A percentile compares a stretch with the other conserved stretches of the same genome.
Evolutionary conservation across 2,113 vertebrate genomes (phyloP).

Genomic region (Lasiurus cinereus): DNA sequence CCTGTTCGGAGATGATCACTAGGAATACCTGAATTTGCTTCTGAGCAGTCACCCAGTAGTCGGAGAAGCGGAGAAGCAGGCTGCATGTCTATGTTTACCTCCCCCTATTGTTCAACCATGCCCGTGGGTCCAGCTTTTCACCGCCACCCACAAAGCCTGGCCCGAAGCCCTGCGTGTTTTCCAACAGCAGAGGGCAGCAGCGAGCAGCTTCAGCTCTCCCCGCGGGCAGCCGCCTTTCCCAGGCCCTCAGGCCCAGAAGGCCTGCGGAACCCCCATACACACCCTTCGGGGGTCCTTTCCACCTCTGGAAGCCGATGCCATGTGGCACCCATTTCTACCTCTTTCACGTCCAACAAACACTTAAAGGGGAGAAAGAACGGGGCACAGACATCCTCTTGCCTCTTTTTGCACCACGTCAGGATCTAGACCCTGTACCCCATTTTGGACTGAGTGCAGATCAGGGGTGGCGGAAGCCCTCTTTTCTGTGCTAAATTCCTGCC

Average conservation of each 20-base stretch:
- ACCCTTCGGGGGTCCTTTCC: neutral
- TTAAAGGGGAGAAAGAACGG: fast-evolving
- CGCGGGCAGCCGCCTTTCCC: neutral
- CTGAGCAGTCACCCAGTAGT: neutral
- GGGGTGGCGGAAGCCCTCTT: fast-evolving
- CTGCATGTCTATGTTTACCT: neutral
- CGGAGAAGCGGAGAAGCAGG: neutral
- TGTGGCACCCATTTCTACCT: neutral
- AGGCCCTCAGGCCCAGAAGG: neutral
- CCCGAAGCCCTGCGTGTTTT: neutral
- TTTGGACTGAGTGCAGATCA: neutral
- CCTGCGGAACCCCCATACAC: neutral
- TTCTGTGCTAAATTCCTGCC: neutral
- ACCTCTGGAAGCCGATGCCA: neutral
- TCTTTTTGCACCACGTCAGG: neutral
- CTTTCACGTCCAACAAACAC: neutral
- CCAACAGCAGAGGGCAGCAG: constrained; percentile 69
- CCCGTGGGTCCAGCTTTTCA: neutral
- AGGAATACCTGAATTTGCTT: neutral
- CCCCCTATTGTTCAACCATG: neutral
- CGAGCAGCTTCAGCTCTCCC: neutral
- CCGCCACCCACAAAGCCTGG: fast-evolving
- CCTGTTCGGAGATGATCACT: neutral
- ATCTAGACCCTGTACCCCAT: neutral
- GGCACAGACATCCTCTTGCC: neutral